Evolutionary conservation across 2,888 invertebrate genomes (phyloP), one percentile per base, ranked within the genome.

Genomic region (Caenorhabditis imperialis): DNA sequence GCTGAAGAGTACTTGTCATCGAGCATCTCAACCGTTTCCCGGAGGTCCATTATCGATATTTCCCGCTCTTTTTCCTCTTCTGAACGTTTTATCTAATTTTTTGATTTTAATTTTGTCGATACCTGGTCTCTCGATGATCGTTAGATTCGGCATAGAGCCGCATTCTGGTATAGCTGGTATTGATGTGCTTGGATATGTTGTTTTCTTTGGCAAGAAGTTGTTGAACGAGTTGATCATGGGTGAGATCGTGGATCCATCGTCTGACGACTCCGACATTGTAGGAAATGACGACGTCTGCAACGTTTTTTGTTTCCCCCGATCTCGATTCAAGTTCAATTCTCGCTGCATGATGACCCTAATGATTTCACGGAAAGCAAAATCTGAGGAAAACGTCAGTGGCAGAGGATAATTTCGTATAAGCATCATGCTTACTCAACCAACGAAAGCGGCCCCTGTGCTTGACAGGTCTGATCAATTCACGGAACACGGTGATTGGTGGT

Each of bases 261-360:
- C 81, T 6, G 82, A 78, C 12, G 82, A 82, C 35, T 83, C 80
- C 3, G 82, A 81, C 22, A 77, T 71, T 3, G 86, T 85, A 1
- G 86, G 86, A 73, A 78, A 86, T 2, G 86, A 85, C 35, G 86
- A 86, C 14, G 86, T 86, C 85, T 86, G 74, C 37, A 85, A 75
- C 37, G 33, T 51, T n/a, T 65, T 40, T 40, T 8, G n/a, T 54
- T 33, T 54, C 20, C 2, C 12, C 10, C 22, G 38, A 20, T 48
- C 35, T n/a, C n/a, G n/a, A n/a, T n/a, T n/a, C n/a, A n/a, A n/a
- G n/a, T 48, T 37, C 30, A 20, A 12, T 55, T 42, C 48, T 42
- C 38, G n/a, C 42, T 61, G 45, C 47, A 50, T 42, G 42, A 60
- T 53, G 27, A 62, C 48, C 45, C 14, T 35, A 18, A 42, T 62